Conservation (phyloP, 2,888 invertebrate genomes). For the Phyto melanocephala region DNA sequence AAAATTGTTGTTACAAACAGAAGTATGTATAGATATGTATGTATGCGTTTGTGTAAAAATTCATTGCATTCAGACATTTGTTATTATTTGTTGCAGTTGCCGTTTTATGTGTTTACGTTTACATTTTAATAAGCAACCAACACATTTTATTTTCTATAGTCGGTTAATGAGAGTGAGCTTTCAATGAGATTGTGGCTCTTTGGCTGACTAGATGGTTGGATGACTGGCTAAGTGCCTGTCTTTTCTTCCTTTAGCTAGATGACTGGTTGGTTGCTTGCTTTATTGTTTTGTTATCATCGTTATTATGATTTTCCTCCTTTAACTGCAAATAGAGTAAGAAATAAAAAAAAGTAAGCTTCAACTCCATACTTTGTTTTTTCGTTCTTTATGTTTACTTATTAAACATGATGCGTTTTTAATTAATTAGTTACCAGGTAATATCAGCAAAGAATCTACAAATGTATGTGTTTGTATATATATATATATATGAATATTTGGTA, state of each 20-base stretch:
- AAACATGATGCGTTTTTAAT: conserved; percentile 61
- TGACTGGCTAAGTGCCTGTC: conserved; percentile 4
- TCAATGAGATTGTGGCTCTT: conserved; percentile 51
- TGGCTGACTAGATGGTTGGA: conserved; percentile 28
- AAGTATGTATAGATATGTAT: conserved; percentile 1
- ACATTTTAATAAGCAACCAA: conserved; percentile 61
- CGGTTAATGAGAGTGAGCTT: conserved; percentile 27
- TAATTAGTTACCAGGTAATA: conserved; percentile 52
- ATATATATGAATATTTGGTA: too few relatives aligned
- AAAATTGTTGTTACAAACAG: not conserved
- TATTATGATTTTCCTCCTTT: conserved; percentile 22
- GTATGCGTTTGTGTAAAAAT: not conserved
- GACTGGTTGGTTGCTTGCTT: conserved; percentile 33
- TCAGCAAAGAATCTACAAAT: not conserved
- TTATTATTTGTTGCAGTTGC: conserved; percentile 38
- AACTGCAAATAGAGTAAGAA: not conserved
- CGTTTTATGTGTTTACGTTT: conserved; percentile 35
- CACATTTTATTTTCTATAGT: conserved; percentile 30
- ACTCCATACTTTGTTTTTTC: conserved; percentile 28
- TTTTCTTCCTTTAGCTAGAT: conserved; percentile 23
- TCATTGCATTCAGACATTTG: conserved; percentile 23
- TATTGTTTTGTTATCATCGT: conserved; percentile 54
- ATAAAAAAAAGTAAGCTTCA: not conserved
- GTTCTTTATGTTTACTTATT: conserved; percentile 35
- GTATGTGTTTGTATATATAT: not conserved